These are phyloP conservation scores for Nyctalus aviator DNA, from an alignment of 2,797 vertebrate genomes.

Conservation along the genomic window DNA sequence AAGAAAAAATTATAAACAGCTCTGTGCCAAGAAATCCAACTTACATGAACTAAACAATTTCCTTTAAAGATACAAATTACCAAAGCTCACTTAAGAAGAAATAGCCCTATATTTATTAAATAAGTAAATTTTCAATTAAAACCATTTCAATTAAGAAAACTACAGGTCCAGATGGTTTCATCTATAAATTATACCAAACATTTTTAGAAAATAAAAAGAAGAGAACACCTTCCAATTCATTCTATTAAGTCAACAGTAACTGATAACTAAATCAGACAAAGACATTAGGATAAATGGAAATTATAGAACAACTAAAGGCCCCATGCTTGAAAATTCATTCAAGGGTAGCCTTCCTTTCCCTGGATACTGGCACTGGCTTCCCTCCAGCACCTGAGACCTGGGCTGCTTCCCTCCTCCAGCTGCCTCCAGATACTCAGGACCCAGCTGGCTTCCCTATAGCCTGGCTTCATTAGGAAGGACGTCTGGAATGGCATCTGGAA, in stretches of 20 bases:
- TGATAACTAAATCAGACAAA: not conserved
- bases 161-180: not conserved
- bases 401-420: no score
- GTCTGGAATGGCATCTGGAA: no score
- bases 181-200: not conserved
- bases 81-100: constrained; percentile 15
- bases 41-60: not conserved
- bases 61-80: not conserved
- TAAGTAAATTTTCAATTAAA: not conserved
- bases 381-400: no score
- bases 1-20: not conserved
- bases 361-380: no score
- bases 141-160: constrained; percentile 1
- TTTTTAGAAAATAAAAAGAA: not conserved
- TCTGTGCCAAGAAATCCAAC: not conserved
- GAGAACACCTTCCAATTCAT: not conserved
- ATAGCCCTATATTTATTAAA: not conserved
- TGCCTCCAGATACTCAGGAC: no score
- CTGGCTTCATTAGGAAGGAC: no score
- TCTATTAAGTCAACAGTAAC: not conserved
- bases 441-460: no score
- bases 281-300: not conserved
- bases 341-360: no score
- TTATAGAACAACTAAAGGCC: not conserved
- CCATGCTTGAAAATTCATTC: no score